Evolutionary conservation across 2,113 vertebrate species (phyloP).

Genomic region (Otus sunia): DNA sequence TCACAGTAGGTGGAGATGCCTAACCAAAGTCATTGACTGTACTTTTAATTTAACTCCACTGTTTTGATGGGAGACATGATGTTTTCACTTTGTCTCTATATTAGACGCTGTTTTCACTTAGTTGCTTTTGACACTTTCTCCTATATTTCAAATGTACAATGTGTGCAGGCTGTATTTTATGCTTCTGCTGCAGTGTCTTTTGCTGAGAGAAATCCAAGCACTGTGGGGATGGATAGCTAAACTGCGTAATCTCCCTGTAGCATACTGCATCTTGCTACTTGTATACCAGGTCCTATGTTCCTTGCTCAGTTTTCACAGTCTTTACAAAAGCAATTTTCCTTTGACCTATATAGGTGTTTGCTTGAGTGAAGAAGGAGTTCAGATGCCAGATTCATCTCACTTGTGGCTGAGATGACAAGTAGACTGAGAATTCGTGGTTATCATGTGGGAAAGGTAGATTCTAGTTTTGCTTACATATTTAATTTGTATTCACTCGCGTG

Average conservation of each 20-base stretch:
- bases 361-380: slow-evolving; percentile 33
- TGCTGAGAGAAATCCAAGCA: neutral
- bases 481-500: neutral
- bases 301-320: slow-evolving; percentile 50
- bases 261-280: neutral
- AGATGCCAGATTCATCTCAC: neutral
- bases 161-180: neutral
- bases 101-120: neutral
- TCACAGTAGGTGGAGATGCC: neutral
- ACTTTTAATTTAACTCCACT: neutral
- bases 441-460: neutral
- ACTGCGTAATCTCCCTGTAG: neutral
- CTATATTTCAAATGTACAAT: neutral
- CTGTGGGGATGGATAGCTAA: neutral
- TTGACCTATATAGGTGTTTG: slow-evolving; percentile 40
- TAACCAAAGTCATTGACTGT: neutral
- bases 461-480: neutral
- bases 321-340: slow-evolving; percentile 61
- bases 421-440: neutral
- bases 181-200: neutral
- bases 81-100: neutral
- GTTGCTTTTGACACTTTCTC: neutral
- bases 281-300: neutral
- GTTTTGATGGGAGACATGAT: neutral
- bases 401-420: neutral